Base-by-base conservation (phyloP, 2,113 vertebrate species). In the Larimichthys crocea region DNA sequence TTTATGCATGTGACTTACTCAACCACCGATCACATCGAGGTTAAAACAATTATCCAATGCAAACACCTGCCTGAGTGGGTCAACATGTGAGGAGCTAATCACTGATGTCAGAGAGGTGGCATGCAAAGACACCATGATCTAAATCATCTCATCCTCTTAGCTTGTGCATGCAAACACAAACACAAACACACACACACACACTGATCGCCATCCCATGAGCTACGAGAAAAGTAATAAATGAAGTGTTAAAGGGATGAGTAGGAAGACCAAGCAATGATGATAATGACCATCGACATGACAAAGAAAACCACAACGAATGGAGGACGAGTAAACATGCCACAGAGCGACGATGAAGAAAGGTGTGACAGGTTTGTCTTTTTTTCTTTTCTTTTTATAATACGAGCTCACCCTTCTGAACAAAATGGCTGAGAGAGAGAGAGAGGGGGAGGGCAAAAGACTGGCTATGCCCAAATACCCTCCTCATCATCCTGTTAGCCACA, bases 381-480 rank as follows among this genome's bases (percentile, higher is more conserved):
- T 7, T 35, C 6, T 1, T 40, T 85, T 84, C 73, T 52, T 8
- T 35, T 35, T 8, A 8, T 8, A 49, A 83, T 72, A 87, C 82
- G 29, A 92, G 93, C 95, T 95, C 94, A 95, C 95, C 95, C 91
- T 93, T 94, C 80, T 88, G 92, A 94, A 94, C 87, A 94, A 93
- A 94, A 90, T 89, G 89, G 84, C 89, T 92, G 92, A 90, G 90
- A 87, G 84, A 90, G 82, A 85, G 86, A 31, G 12, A 12, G 44
- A 73, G 84, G 55, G 76, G 84, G 82, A 76, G 81, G 86, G 90
- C 74, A 87, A 83, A 87, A 89, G 71, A 65, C 85, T 59, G 81
- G 92, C 93, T 95, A 95, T 12, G 95, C 95, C 95, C 95, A 95
- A 88, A 95, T 95, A 92, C 95, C 95, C 94, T 95, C 95, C 92